Conservation (phyloP, 2,888 invertebrate species). For the Mythimna impura region DNA sequence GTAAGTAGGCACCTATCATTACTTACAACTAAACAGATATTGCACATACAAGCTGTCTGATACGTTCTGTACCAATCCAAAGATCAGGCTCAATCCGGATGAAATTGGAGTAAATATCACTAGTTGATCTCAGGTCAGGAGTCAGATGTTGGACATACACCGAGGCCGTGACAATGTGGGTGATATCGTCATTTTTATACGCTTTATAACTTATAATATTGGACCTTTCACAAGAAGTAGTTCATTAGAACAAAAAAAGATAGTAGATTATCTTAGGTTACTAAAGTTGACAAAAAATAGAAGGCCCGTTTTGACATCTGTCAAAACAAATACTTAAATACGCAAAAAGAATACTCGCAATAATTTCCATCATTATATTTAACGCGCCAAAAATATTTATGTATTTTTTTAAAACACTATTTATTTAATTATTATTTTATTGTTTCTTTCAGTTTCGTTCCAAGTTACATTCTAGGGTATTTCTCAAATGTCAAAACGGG, state of each 20-base stretch:
- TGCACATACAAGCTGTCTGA: conserved; percentile 43
- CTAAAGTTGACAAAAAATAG: too few species aligned
- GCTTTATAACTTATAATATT: conserved; percentile 27
- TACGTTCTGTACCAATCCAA: conserved; percentile 50
- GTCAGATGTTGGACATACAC: conserved; percentile 58
- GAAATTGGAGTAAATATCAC: conserved; percentile 73
- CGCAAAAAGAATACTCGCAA: too few species aligned
- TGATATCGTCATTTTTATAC: conserved; percentile 47
- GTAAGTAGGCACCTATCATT: background rate
- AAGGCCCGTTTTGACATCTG: too few species aligned
- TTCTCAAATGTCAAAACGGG: too few species aligned
- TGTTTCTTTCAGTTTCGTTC: too few species aligned
- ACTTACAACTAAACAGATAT: conserved; percentile 31
- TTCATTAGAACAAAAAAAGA: background rate
- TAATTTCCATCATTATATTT: too few species aligned
- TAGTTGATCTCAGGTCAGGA: conserved; percentile 64
- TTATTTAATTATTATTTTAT: too few species aligned
- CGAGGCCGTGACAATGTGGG: conserved; percentile 46
- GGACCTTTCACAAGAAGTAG: conserved; percentile 5
- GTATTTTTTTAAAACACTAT: too few species aligned
- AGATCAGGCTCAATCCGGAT: conserved; percentile 71
- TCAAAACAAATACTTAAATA: too few species aligned
- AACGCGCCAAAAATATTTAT: too few species aligned
- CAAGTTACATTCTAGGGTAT: too few species aligned
- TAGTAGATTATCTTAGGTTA: background rate